A percentile compares a stretch with the other conserved stretches of the same genome.
These are phyloP conservation scores for Arnoldichthys spilopterus DNA, from an alignment of 2,797 vertebrate species.

Conservation along the genomic window DNA sequence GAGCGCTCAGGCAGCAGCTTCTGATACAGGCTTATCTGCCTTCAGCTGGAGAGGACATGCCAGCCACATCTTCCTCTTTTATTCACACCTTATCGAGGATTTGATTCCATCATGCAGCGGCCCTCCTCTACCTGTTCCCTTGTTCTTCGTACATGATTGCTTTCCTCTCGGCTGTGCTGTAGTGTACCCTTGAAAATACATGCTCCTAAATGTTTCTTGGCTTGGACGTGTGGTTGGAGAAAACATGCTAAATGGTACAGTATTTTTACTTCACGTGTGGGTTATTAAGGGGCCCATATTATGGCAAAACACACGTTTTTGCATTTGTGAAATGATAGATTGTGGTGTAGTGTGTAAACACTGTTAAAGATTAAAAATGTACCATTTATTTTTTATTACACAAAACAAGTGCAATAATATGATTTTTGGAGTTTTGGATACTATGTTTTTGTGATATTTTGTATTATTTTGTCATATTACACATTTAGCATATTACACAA, in stretches of 20 bases:
- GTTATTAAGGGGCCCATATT: not conserved
- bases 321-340: no score
- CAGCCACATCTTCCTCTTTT: constrained; percentile 69
- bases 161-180: constrained; percentile 9
- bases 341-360: no score
- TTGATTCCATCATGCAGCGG: constrained; percentile 38
- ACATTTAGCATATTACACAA: no score
- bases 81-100: constrained; percentile 62
- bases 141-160: constrained; percentile 53
- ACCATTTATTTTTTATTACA: no score
- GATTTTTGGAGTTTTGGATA: no score
- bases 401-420: no score
- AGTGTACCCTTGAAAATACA: not conserved
- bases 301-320: not conserved
- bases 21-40: constrained; percentile 74
- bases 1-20: constrained; percentile 68
- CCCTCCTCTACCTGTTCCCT: constrained; percentile 40
- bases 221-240: not conserved
- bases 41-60: constrained; percentile 68
- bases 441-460: no score
- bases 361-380: no score
- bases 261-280: not conserved
- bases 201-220: not conserved
- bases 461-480: no score
- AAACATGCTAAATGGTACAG: not conserved